These are phyloP conservation scores for Papilio glaucus DNA, from an alignment of 1,140 invertebrate genomes.

Conservation along the genomic window DNA sequence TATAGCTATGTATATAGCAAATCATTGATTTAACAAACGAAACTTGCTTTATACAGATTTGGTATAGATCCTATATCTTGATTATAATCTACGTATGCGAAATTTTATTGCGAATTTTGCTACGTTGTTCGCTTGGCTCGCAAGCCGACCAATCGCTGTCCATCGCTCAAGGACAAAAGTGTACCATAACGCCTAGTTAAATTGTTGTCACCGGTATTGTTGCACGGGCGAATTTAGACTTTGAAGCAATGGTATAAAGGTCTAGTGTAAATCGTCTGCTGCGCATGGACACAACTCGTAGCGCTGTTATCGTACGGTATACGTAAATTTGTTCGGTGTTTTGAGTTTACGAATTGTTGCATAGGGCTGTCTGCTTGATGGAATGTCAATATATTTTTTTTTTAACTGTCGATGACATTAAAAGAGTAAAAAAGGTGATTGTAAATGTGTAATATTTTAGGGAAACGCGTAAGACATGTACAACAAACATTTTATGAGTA, in stretches of 20 bases:
- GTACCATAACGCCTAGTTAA: conserved; percentile 2
- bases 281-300: neutral
- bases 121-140: neutral
- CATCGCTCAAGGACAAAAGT: conserved; percentile 15
- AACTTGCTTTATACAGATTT: neutral
- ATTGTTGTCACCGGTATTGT: conserved; percentile 19
- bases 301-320: conserved; percentile 25
- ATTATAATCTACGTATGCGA: conserved; percentile 5
- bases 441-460: no score
- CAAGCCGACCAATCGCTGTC: neutral
- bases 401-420: neutral
- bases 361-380: conserved; percentile 11
- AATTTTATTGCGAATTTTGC: conserved; percentile 19
- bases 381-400: neutral
- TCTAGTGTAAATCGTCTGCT: conserved; percentile 8
- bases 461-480: no score
- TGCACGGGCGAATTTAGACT: neutral
- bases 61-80: neutral
- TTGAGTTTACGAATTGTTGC: conserved; percentile 36
- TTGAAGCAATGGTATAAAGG: neutral
- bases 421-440: neutral
- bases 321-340: conserved; percentile 30
- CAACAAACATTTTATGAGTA: no score
- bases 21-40: no score
- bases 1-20: no score